phyloP scores from a whole-genome alignment of 1,140 invertebrate species.

The Tribolium madens region DNA sequence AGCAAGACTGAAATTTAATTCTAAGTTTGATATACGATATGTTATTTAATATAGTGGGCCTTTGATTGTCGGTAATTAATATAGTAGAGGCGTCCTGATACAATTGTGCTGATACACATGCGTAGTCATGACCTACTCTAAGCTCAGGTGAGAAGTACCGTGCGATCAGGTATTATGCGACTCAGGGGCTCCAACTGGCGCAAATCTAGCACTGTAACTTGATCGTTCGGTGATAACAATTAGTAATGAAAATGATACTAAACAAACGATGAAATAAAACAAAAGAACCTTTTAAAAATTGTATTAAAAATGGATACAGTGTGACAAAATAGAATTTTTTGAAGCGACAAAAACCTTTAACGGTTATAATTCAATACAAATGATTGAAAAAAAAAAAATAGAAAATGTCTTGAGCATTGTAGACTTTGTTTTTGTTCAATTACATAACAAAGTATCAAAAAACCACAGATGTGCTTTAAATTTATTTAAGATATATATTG shows the following conservation, averaged over 20 bases:
- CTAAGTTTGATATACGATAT: not conserved
- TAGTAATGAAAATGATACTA: constrained; percentile 5
- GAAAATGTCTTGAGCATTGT: constrained; percentile 24
- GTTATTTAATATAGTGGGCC: not conserved
- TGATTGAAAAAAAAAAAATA: not conserved
- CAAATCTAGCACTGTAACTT: too few species aligned
- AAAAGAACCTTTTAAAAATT: not conserved
- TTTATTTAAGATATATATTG: constrained; percentile 36
- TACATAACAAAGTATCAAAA: constrained; percentile 40
- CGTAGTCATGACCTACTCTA: too few species aligned
- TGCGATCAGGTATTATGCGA: too few species aligned
- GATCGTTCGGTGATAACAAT: not conserved
- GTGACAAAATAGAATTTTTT: constrained; percentile 36
- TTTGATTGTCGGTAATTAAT: not conserved
- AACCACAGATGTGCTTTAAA: constrained; percentile 43
- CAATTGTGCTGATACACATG: not conserved
- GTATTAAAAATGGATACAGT: constrained; percentile 36
- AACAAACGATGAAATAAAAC: constrained; percentile 24
- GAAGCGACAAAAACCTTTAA: constrained; percentile 7
- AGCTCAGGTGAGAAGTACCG: too few species aligned
- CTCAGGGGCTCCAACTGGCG: too few species aligned
- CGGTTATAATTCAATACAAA: not conserved
- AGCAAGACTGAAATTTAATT: not conserved
- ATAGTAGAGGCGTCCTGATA: too few species aligned
- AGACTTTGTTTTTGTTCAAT: constrained; percentile 33